These are phyloP conservation scores for Pelobates fuscus DNA, from an alignment of 2,113 vertebrate genomes.

Conservation along the genomic window DNA sequence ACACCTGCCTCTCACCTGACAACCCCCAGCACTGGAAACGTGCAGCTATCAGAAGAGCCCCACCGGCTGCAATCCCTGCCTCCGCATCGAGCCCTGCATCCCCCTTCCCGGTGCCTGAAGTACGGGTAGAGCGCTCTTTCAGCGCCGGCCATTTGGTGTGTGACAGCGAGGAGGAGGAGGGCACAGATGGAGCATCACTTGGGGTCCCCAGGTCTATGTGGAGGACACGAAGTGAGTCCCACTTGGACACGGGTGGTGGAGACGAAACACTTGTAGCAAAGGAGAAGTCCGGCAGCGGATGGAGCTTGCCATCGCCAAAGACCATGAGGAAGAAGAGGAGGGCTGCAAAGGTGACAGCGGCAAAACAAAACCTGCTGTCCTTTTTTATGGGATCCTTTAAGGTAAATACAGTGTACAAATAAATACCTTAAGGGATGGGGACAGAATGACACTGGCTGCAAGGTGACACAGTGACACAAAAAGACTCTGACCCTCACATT, in stretches of 20 bases:
- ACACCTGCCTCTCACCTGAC: constrained; percentile 41
- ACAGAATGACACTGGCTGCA: not conserved
- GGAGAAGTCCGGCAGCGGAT: constrained; percentile 51
- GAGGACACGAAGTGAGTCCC: constrained; percentile 54
- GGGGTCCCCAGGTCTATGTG: constrained; percentile 48
- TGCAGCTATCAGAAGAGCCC: not conserved
- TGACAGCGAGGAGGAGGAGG: constrained; percentile 36
- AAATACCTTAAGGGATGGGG: not conserved
- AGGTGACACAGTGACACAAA: too few relatives aligned
- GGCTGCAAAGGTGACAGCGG: constrained; percentile 35
- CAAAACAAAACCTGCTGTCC: constrained; percentile 52
- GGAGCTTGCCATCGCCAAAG: constrained; percentile 55
- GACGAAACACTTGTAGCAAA: not conserved
- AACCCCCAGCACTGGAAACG: constrained; percentile 42
- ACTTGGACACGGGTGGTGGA: constrained; percentile 40
- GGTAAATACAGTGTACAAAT: constrained; percentile 17
- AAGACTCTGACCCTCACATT: not conserved
- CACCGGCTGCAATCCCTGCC: not conserved
- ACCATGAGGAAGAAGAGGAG: constrained; percentile 51
- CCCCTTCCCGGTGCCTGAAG: constrained; percentile 33
- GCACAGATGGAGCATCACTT: constrained; percentile 10
- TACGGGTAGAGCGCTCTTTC: constrained; percentile 38
- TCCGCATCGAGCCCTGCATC: not conserved
- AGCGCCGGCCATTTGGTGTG: constrained; percentile 37
- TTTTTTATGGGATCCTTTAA: constrained; percentile 53